Evolutionary conservation across 2,888 invertebrate species (phyloP).

Genomic region (Cerastis rubricosa): DNA sequence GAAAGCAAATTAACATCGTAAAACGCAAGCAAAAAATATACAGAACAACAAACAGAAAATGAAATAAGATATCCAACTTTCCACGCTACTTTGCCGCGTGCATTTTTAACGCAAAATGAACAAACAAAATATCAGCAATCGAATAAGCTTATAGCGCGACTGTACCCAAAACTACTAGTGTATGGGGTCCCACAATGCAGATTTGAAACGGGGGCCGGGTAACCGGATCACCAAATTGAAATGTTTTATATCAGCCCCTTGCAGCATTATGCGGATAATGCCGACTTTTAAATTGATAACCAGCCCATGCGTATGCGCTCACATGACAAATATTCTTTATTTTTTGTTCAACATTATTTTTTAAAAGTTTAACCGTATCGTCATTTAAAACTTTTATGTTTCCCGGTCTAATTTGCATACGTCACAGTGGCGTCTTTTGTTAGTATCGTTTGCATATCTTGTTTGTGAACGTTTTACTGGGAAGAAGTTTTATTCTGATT

Average conservation of each 20-base stretch:
- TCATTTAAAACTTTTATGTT: conserved; percentile 76
- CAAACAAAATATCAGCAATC: conserved; percentile 33
- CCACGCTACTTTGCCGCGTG: conserved; percentile 37
- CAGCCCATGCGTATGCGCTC: conserved; percentile 83
- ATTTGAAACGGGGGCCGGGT: conserved; percentile 85
- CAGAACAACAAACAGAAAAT: conserved; percentile 50
- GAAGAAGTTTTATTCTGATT: conserved; percentile 82
- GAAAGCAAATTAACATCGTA: conserved; percentile 38
- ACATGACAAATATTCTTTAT: conserved; percentile 79
- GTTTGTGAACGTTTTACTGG: conserved; percentile 82
- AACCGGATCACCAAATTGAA: conserved; percentile 91
- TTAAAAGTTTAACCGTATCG: conserved; percentile 88
- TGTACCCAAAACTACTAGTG: conserved; percentile 86
- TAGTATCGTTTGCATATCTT: conserved; percentile 78
- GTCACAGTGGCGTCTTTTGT: conserved; percentile 69
- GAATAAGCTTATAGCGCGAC: conserved; percentile 65
- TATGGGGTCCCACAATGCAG: conserved; percentile 89
- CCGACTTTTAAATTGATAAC: conserved; percentile 90
- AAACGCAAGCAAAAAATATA: conserved; percentile 40
- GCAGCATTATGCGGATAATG: conserved; percentile 85
- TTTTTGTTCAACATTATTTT: conserved; percentile 83
- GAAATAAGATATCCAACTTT: conserved; percentile 55
- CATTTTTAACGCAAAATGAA: conserved; percentile 52
- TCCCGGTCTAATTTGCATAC: conserved; percentile 80
- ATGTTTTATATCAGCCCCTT: conserved; percentile 89